Base-by-base conservation (phyloP, 37 sponge, comb jelly and placozoan species). In the Lycopodina hypogea region DNA sequence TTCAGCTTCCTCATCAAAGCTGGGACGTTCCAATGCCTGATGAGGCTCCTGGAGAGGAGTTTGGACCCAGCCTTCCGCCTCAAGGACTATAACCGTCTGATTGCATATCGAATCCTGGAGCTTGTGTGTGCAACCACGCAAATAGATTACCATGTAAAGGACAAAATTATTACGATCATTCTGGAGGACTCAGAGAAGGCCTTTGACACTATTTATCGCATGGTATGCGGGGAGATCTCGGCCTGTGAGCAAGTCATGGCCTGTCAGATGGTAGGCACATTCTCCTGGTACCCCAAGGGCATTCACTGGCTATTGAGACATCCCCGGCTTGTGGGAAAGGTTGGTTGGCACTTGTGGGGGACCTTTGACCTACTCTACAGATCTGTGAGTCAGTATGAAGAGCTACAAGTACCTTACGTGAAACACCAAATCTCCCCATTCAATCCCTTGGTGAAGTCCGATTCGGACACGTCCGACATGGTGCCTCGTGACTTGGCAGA, bases 1-100 rank as follows among this genome's bases (percentile, higher is more conserved):
- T 81, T 73, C 37, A 9, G 50, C 23, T 81, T 29, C 72, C 29
- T 81, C 29, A 42, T 72, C 19, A 34, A 48, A 0, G 72, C 74
- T 6, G 82, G 82, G 24, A 72, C 72, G 63, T 63, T 73, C 51
- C 40, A 72, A 18, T 29, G 37, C 14, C 37, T 81, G 23, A 19
- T 73, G 50, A 24, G 82, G 51, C 72, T 81, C 48, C 65, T 81
- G 29, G 30, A 23, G 48, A 56, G 56, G 21, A 42, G 73, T 29
- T 50, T 63, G 17, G 65, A 81, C 23, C 34, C 19, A 2, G 4
- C 42, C 33, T 81, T 81, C 64, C 74, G 39, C 15, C 19, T 45
- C 22, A 63, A 38, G 17, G 82, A 81, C 53, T 81, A 73, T 55
- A 81, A 81, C 61, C 82, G 82, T 3, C 62, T 71, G 36, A 63